These are phyloP conservation scores for Acomys russatus DNA, from an alignment of 2,797 vertebrate species.

Conservation along the genomic window DNA sequence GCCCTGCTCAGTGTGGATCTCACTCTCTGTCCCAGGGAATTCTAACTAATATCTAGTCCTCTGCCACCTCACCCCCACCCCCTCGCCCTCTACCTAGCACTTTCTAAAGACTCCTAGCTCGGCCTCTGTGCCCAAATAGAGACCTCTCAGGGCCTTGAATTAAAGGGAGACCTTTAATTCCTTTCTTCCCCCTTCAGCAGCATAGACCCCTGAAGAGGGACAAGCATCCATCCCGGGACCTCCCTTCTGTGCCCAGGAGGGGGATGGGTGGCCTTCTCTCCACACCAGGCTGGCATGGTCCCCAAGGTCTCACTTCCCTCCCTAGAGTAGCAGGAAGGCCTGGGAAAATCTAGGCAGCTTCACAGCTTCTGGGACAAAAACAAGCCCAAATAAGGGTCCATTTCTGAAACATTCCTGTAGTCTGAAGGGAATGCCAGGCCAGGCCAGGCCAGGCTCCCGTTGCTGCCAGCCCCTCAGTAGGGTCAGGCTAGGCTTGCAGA, in stretches of 20 bases:
- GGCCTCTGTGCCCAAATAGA: neutral
- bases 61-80: too few relatives aligned
- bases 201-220: neutral
- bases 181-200: neutral
- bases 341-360: slow-evolving; percentile 75
- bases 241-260: neutral
- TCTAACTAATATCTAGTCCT: neutral
- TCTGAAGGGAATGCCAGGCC: slow-evolving; percentile 68
- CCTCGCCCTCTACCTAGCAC: neutral
- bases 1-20: neutral
- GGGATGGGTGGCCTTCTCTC: slow-evolving; percentile 17
- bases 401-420: slow-evolving; percentile 78
- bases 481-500: slow-evolving; percentile 2
- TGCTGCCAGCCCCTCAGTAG: neutral
- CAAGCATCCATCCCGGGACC: neutral
- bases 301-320: slow-evolving; percentile 39
- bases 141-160: neutral
- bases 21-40: neutral
- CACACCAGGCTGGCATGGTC: neutral
- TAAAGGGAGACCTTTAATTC: neutral
- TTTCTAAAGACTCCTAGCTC: neutral
- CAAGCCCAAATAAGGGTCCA: slow-evolving; percentile 83
- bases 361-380: slow-evolving; percentile 67
- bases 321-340: slow-evolving; percentile 46
- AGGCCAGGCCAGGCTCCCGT: slow-evolving; percentile 51